These are phyloP conservation scores for Zonotrichia leucophrys DNA, from an alignment of 2,113 vertebrate species.

Conservation along the genomic window DNA sequence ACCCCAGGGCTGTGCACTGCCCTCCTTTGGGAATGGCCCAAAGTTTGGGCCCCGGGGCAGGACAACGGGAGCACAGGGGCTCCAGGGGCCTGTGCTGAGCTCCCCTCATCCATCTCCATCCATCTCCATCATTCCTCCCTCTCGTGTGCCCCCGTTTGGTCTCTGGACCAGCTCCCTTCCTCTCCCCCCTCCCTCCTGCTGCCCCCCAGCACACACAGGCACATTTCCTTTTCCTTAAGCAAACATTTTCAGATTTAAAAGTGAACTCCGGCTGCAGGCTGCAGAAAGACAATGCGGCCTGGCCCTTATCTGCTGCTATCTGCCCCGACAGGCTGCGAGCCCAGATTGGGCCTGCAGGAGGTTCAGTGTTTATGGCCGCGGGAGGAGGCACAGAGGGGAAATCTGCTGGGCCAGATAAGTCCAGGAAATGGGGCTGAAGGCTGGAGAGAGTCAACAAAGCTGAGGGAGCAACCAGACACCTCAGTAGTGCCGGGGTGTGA, in stretches of 20 bases:
- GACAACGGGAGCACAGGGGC: not conserved
- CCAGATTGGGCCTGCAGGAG: slow-evolving; percentile 33
- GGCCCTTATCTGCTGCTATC: slow-evolving; percentile 61
- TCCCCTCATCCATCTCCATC: slow-evolving; percentile 39
- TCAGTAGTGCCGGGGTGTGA: slow-evolving; percentile 14
- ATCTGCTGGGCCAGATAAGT: slow-evolving; percentile 64
- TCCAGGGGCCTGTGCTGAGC: not conserved
- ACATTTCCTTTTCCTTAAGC: slow-evolving; percentile 58
- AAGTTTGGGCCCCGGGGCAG: not conserved
- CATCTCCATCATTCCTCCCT: slow-evolving; percentile 34
- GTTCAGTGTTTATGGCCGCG: slow-evolving; percentile 45
- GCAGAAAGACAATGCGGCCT: slow-evolving; percentile 36
- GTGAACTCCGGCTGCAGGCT: not conserved
- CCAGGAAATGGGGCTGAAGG: slow-evolving; percentile 53
- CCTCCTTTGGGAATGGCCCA: not conserved
- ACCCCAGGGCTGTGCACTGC: fast-evolving
- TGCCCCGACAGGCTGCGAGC: slow-evolving; percentile 34
- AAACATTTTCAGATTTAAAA: slow-evolving; percentile 57
- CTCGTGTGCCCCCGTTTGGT: not conserved
- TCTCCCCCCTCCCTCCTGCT: not conserved
- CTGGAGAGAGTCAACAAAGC: slow-evolving; percentile 52
- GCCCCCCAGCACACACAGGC: not conserved
- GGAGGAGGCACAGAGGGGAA: slow-evolving; percentile 57
- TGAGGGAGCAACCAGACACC: not conserved
- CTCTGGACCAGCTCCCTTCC: slow-evolving; percentile 20